These are phyloP conservation scores for Nomada hirtipes DNA, from an alignment of 2,888 invertebrate genomes.

Conservation along the genomic window DNA sequence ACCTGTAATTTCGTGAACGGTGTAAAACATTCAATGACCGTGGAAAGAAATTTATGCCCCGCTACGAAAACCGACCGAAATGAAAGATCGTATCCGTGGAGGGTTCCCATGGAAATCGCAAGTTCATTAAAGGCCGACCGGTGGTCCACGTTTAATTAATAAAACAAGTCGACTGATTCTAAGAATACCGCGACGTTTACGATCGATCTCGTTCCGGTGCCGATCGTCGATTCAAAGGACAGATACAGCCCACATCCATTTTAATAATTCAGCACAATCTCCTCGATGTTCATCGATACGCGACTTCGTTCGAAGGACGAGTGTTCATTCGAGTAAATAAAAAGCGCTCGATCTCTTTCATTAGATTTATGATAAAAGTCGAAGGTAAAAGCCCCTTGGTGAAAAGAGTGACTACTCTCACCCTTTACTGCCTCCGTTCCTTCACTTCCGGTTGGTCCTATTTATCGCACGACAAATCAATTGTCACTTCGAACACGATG, in stretches of 20 bases:
- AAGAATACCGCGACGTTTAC: not conserved
- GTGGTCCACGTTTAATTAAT: conserved; percentile 39
- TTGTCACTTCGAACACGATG: conserved; percentile 15
- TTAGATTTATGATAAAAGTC: conserved; percentile 47
- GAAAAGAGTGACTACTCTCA: conserved; percentile 7
- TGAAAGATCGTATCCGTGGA: not conserved
- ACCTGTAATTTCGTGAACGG: no score
- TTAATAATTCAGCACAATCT: conserved; percentile 48
- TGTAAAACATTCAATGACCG: no score
- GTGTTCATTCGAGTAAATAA: conserved; percentile 45
- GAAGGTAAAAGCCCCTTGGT: not conserved
- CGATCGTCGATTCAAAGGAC: conserved; percentile 4
- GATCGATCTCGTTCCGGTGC: conserved; percentile 10
- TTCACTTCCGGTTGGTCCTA: not conserved
- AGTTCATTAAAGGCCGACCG: conserved; percentile 30
- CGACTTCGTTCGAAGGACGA: conserved; percentile 34
- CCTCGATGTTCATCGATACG: conserved; percentile 46
- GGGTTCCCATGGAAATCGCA: not conserved
- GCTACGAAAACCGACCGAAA: not conserved
- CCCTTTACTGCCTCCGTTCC: not conserved
- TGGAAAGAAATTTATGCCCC: not conserved
- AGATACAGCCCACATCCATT: conserved; percentile 42
- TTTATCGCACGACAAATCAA: conserved; percentile 39
- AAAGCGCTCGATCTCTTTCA: conserved; percentile 44
- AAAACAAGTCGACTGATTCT: conserved; percentile 1